Percentiles rank a stretch among this genome's conserved stretches.
Conservation (phyloP, 2,113 vertebrate genomes). For the Balaenoptera acutorostrata region DNA sequence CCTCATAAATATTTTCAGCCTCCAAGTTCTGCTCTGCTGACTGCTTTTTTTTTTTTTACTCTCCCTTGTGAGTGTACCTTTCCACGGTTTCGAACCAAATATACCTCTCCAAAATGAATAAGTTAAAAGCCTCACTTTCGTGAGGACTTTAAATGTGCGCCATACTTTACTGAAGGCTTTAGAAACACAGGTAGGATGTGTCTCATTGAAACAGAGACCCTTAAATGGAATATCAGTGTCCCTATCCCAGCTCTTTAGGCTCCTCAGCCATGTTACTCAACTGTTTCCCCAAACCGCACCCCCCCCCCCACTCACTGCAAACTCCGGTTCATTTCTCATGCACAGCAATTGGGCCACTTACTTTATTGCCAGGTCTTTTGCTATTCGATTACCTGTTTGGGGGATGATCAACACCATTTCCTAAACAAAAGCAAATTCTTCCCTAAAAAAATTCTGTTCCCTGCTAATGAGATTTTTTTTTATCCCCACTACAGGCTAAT, state of each 20-base stretch:
- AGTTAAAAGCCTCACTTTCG: background rate
- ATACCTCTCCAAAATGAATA: background rate
- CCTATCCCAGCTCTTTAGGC: background rate
- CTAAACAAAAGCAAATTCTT: background rate
- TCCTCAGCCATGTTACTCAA: too few relatives aligned
- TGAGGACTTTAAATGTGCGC: background rate
- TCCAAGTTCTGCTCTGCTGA: background rate
- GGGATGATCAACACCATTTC: background rate
- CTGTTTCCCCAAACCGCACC: background rate
- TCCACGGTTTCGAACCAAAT: background rate
- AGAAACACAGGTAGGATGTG: background rate
- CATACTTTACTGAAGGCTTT: background rate
- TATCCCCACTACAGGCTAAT: background rate
- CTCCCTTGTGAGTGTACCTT: background rate
- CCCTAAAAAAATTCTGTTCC: background rate
- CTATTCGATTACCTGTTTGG: background rate
- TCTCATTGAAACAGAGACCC: background rate
- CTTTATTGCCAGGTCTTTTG: background rate
- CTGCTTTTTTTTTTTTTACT: background rate
- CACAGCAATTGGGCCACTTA: background rate
- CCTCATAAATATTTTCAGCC: background rate
- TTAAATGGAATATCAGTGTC: background rate
- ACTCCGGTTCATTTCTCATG: background rate
- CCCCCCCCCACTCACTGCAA: background rate
- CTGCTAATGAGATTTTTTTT: background rate